phyloP scores from a whole-genome alignment of 1,140 invertebrate species.

The Leptinotarsa texana region DNA sequence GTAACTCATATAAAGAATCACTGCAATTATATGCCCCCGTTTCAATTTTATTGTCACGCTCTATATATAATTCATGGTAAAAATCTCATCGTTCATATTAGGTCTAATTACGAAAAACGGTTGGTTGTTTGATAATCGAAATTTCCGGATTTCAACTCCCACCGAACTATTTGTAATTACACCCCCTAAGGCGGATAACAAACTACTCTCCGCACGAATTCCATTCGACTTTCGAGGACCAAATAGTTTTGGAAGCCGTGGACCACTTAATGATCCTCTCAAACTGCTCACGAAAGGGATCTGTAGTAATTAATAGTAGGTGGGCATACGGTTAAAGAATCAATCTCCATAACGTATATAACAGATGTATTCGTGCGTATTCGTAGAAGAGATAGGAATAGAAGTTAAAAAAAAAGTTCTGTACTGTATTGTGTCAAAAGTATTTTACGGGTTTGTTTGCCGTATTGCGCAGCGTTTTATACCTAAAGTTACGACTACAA shows the following conservation, averaged over 20 bases:
- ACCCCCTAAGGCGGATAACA: not conserved
- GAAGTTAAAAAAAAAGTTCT: no score
- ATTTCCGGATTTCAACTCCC: not conserved
- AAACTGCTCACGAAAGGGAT: not conserved
- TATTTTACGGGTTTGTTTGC: no score
- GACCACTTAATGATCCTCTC: not conserved
- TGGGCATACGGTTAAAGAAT: not conserved
- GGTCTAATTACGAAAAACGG: not conserved
- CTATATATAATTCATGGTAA: no score
- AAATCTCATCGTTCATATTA: no score
- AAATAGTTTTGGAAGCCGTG: constrained; percentile 5
- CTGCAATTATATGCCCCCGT: not conserved
- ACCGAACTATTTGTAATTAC: not conserved
- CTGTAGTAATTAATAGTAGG: not conserved
- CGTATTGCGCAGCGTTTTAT: no score
- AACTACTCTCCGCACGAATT: not conserved
- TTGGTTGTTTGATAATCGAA: not conserved
- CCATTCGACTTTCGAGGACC: not conserved
- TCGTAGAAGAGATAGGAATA: no score
- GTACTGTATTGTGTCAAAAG: no score
- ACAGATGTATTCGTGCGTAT: no score
- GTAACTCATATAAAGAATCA: not conserved
- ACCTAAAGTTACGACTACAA: no score
- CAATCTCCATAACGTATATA: not conserved
- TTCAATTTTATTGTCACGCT: not conserved